Conservation (phyloP, 2,888 invertebrate genomes). For the Phortica magna region DNA sequence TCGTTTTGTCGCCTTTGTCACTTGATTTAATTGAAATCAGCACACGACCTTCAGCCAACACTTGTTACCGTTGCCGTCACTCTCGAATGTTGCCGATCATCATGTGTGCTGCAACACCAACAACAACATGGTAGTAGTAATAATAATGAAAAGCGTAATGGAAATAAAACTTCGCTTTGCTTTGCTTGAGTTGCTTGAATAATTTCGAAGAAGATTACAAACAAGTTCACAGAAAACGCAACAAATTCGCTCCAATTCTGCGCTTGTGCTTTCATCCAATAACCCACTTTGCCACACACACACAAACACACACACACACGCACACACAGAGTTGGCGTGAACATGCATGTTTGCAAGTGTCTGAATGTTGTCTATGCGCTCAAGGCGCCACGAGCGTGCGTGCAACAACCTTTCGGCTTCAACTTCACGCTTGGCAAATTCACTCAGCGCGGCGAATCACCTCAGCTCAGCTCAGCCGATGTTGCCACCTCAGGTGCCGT, state of each 20-base stretch:
- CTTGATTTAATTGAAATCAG: background rate
- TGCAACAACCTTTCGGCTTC: conserved; percentile 63
- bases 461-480: conserved; percentile 37
- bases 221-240: background rate
- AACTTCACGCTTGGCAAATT: conserved; percentile 58
- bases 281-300: conserved; percentile 55
- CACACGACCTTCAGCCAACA: background rate
- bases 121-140: background rate
- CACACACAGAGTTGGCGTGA: background rate
- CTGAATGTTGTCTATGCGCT: conserved; percentile 29
- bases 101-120: background rate
- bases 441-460: conserved; percentile 43
- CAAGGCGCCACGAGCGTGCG: conserved; percentile 48
- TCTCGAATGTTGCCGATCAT: background rate
- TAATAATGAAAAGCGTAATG: background rate
- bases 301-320: background rate
- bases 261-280: conserved; percentile 40
- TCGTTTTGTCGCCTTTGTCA: background rate
- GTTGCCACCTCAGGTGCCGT: conserved; percentile 34
- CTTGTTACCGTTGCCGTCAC: background rate
- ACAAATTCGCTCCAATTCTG: conserved; percentile 32
- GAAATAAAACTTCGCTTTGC: background rate
- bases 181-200: background rate
- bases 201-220: background rate
- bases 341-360: background rate